Conservation (phyloP, 2,113 vertebrate genomes). For the Pollimyrus isidori region DNA sequence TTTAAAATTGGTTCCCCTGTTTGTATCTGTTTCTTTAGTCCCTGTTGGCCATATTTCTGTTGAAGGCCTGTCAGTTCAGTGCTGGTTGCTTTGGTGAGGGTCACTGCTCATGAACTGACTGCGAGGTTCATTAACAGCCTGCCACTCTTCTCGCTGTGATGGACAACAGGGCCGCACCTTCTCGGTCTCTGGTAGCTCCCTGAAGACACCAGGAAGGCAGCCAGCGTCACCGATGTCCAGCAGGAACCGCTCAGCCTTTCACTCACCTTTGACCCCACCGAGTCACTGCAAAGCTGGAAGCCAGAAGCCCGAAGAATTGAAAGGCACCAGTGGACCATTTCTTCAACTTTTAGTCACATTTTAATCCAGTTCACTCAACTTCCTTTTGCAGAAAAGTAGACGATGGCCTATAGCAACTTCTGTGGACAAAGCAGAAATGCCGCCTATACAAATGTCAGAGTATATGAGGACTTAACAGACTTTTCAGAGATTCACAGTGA, state of each 20-base stretch:
- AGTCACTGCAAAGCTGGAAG: neutral
- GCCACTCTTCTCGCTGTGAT: constrained; percentile 5
- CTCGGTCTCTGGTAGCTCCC: neutral
- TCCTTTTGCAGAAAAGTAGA: constrained; percentile 19
- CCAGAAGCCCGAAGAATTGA: neutral
- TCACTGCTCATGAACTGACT: neutral
- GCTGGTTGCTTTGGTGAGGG: neutral
- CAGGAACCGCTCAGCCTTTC: neutral
- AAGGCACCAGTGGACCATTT: neutral
- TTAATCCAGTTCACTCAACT: constrained; percentile 7
- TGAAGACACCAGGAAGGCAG: neutral
- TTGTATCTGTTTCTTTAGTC: neutral
- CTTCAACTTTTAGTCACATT: neutral
- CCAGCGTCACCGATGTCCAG: neutral
- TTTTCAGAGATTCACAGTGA: neutral
- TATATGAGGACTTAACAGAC: neutral
- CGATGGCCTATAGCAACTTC: constrained; percentile 12
- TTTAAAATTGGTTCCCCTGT: neutral
- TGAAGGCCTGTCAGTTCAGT: neutral
- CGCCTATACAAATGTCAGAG: neutral
- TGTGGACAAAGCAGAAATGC: constrained; percentile 3
- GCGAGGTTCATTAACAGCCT: neutral
- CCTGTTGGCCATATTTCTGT: neutral
- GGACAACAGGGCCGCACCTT: neutral
- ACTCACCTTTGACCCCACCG: neutral